A percentile compares a stretch with the other conserved stretches of the same genome.
phyloP scores from a whole-genome alignment of 2,113 vertebrate genomes.

The Rhinoptilus africanus region DNA sequence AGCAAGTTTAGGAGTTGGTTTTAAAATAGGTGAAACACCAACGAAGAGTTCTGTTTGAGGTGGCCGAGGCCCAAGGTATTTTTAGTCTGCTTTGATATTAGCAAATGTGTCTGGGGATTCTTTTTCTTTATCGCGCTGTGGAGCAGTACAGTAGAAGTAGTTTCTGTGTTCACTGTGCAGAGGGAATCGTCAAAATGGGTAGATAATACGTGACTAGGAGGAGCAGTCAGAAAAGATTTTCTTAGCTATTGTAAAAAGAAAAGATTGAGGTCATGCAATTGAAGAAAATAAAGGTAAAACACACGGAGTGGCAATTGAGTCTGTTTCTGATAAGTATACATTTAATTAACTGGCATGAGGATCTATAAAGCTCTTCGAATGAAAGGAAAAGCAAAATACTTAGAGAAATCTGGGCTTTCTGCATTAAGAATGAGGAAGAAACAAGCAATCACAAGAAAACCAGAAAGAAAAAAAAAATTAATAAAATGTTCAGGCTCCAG shows the following conservation, averaged over 20 bases:
- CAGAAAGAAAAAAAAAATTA: not conserved
- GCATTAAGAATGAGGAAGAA: slow-evolving; percentile 6
- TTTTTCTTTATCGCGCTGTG: not conserved
- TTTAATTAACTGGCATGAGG: not conserved
- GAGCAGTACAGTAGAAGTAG: not conserved
- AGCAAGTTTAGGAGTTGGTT: not conserved
- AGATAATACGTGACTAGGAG: not conserved
- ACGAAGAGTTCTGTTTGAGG: not conserved
- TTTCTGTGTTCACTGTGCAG: not conserved
- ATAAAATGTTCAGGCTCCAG: not conserved
- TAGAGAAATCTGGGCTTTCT: not conserved
- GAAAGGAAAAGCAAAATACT: not conserved
- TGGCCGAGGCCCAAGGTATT: not conserved
- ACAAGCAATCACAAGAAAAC: not conserved
- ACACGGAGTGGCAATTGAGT: not conserved
- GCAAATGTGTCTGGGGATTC: not conserved
- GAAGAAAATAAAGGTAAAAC: not conserved
- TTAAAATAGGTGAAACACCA: not conserved
- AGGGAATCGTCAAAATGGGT: not conserved
- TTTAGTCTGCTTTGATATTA: not conserved
- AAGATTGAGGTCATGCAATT: not conserved
- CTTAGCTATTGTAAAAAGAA: not conserved
- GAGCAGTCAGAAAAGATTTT: not conserved
- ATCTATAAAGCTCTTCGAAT: not conserved
- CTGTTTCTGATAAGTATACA: not conserved